Evolutionary conservation across 2,113 vertebrate species (phyloP), one percentile per base, ranked within the genome.

Genomic region (Anoplopoma fimbria): DNA sequence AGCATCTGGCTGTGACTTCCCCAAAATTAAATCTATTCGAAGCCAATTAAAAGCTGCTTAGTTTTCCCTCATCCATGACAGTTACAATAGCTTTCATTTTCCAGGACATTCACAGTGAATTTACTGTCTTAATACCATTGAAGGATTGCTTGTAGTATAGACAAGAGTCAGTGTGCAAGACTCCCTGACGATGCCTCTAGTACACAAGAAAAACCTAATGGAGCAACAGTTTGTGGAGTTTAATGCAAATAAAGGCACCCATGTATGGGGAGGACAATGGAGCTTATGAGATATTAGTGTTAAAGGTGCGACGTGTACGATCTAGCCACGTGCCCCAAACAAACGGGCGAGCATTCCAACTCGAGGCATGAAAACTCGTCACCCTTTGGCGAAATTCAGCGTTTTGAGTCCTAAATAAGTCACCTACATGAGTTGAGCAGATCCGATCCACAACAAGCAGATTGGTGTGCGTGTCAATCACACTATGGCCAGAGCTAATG

Each of bases 21-120:
- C 61, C 29, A 82, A 85, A n/a, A 89, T 90, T 17, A 88, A 92
- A 91, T 86, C 57, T 77, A 63, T 86, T 84, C 75, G 77, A 85
- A 85, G 62, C 62, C 71, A 70, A 82, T 90, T 89, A 87, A 89
- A 90, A 88, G 81, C 61, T 74, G 82, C 82, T 87, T 73, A 63
- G 40, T 87, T 85, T 64, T 81, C 47, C 47, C 57, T 88, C 85
- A 82, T 83, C 64, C 68, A 31, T 69, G 70, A 55, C 68, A 31
- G 47, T 68, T 82, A 69, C 57, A 86, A 69, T 73, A 29, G 40
- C 67, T 74, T 85, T 77, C 2, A 77, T 88, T 91, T 88, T 88
- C 84, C 65, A 69, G 57, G n/a, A 87, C 87, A 87, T 86, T 87
- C 87, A 70, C 36, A n/a, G 38, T 29, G 64, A 84, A 69, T 81